Evolutionary conservation across 2,888 invertebrate species (phyloP), one percentile per base, ranked within the genome.

Genomic region (Ophion ventricosus): DNA sequence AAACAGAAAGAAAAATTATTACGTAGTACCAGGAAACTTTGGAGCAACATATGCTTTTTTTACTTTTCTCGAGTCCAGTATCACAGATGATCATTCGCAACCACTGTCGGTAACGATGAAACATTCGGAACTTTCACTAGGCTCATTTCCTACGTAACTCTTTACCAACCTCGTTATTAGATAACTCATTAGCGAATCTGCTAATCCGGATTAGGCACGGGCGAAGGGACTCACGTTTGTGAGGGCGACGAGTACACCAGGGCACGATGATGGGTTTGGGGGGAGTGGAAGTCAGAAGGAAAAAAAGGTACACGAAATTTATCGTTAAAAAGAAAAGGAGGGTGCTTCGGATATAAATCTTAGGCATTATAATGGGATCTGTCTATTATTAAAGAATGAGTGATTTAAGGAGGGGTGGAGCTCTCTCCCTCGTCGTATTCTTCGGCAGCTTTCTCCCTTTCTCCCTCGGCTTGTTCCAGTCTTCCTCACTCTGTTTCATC

Each of bases 361-460:
- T 91, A 86, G 90, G 92, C 92, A 93, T 93, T 93, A 93, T 93
- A 93, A 93, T 93, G 92, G 93, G 93, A 93, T 93, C 93, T 93
- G 93, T 93, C 93, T 92, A 93, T 93, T 93, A 93, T 93, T 93
- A 93, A 93, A 93, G 93, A 93, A 93, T 93, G 93, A 93, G 93
- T 93, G 93, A 93, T 93, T 93, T 93, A 93, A 91, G 92, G 90
- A 91, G 91, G 91, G 93, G 93, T 92, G 92, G 92, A 93, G 92
- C 89, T 87, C 85, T 87, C 85, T 75, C 86, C 74, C 85, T 83
- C 83, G 84, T 80, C 84, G 85, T 87, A 82, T 84, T 82, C 85
- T 87, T 73, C 79, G 72, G 61, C 78, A 74, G 77, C 64, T 57
- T 59, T 76, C 67, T 80, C 43, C 80, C 76, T 72, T 75, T 43